A percentile compares a stretch with the other conserved stretches of the same genome.
Conservation (phyloP, 2,888 invertebrate genomes). For the Microplitis deprimator region DNA sequence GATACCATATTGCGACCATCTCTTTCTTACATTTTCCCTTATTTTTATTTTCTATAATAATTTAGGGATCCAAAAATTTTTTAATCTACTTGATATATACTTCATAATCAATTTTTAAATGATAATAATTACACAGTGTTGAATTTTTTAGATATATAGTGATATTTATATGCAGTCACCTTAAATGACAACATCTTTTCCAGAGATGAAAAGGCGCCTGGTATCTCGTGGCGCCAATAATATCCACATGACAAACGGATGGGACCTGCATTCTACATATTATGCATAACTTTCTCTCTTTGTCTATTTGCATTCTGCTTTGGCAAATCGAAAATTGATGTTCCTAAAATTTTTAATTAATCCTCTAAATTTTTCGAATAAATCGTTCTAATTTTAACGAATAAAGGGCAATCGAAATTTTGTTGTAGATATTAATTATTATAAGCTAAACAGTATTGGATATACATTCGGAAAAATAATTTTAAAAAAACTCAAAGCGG, state of each 20-base stretch:
- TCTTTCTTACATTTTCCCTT: conserved; percentile 11
- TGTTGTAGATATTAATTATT: not conserved
- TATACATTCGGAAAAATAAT: conserved; percentile 27
- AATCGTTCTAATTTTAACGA: no score
- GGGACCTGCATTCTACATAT: not conserved
- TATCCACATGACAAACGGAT: not conserved
- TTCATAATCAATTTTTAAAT: no score
- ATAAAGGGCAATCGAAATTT: no score
- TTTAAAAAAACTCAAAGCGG: conserved; percentile 22
- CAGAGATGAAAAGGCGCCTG: conserved; percentile 66
- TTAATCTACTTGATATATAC: no score
- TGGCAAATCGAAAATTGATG: not conserved
- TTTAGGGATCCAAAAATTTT: not conserved
- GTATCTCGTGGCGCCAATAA: conserved; percentile 64
- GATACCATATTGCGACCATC: conserved; percentile 65
- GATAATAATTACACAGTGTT: no score
- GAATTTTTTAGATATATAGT: no score
- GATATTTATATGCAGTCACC: no score
- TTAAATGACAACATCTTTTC: conserved; percentile 63
- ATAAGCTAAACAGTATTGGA: not conserved
- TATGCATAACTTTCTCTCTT: conserved; percentile 25
- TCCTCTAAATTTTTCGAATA: no score
- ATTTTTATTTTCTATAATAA: conserved; percentile 36
- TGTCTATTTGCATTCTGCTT: not conserved
- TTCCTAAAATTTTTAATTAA: no score